Evolutionary conservation across 2,113 vertebrate species (phyloP).

Genomic region (Scartelaos histophorus): DNA sequence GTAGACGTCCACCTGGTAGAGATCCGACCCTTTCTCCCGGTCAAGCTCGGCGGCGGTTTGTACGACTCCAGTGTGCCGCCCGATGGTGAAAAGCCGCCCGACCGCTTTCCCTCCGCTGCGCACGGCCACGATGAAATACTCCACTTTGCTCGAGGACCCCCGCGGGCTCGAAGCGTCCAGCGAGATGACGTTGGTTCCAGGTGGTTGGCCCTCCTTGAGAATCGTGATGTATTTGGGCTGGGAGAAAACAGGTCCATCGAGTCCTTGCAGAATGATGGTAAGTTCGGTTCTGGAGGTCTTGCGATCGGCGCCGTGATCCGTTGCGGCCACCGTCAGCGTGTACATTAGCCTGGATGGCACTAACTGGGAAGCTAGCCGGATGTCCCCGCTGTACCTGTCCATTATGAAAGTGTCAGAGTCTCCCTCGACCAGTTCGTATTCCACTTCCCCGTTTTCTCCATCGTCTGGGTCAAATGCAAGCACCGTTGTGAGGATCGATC

Average conservation of each 20-base stretch:
- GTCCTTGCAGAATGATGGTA: constrained; percentile 89
- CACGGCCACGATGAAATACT: constrained; percentile 93
- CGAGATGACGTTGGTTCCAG: constrained; percentile 92
- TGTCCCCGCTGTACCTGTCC: constrained; percentile 93
- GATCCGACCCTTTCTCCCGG: constrained; percentile 88
- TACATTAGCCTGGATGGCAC: constrained; percentile 88
- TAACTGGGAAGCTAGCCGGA: constrained; percentile 87
- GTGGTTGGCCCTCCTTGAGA: constrained; percentile 92
- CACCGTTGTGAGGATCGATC: constrained; percentile 90
- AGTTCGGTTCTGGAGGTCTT: constrained; percentile 88
- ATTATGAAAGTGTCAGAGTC: constrained; percentile 91
- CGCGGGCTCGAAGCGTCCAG: constrained; percentile 87
- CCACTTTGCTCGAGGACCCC: constrained; percentile 83
- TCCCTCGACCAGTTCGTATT: constrained; percentile 91
- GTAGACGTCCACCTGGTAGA: constrained; percentile 94
- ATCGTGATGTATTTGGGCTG: constrained; percentile 95
- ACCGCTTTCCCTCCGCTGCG: constrained; percentile 84
- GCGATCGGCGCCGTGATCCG: constrained; percentile 88
- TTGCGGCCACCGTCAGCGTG: constrained; percentile 89
- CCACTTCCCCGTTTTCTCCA: constrained; percentile 92
- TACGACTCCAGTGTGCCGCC: constrained; percentile 86
- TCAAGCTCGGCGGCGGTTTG: constrained; percentile 95
- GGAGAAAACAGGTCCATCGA: constrained; percentile 92
- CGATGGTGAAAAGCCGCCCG: constrained; percentile 93
- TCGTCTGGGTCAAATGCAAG: constrained; percentile 93